phyloP scores from a whole-genome alignment of 1,140 invertebrate genomes.

The Venturia canescens region DNA sequence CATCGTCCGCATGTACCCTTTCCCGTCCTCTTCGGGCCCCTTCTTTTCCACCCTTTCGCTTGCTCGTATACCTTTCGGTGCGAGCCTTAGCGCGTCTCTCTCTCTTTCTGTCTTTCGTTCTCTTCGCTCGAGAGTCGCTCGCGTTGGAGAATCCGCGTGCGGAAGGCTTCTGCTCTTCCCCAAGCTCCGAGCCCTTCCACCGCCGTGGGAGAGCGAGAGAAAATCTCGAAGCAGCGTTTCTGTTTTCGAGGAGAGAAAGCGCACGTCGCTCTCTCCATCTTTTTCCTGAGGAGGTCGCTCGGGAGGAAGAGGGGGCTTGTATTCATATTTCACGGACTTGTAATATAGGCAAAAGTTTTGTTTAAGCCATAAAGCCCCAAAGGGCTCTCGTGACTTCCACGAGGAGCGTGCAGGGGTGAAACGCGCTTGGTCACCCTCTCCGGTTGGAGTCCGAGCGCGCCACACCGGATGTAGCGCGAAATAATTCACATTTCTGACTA shows the following conservation, averaged over 20 bases:
- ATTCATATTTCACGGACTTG: conserved; percentile 76
- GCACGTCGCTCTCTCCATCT: not conserved
- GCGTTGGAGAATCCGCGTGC: not conserved
- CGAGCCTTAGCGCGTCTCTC: not conserved
- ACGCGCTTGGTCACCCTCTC: conserved; percentile 50
- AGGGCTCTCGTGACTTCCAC: conserved; percentile 45
- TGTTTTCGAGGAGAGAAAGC: not conserved
- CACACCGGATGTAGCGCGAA: conserved; percentile 64
- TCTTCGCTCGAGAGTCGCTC: not conserved
- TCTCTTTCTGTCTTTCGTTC: not conserved
- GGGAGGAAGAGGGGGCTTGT: conserved; percentile 44
- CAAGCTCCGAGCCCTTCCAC: not conserved
- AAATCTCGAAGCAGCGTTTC: not conserved
- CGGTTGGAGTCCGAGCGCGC: conserved; percentile 61
- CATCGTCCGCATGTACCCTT: conserved; percentile 54
- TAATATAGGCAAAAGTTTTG: conserved; percentile 75
- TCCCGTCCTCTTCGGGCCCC: conserved; percentile 44
- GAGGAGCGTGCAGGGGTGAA: conserved; percentile 40
- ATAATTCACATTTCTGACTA: conserved; percentile 72
- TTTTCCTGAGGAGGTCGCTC: not conserved
- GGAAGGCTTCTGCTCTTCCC: not conserved
- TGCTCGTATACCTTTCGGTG: not conserved
- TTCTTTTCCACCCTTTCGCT: conserved; percentile 32
- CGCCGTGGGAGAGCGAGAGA: not conserved
- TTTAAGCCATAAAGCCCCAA: conserved; percentile 73